Conservation (phyloP, 2,888 invertebrate species). For the Venusia cambrica region DNA sequence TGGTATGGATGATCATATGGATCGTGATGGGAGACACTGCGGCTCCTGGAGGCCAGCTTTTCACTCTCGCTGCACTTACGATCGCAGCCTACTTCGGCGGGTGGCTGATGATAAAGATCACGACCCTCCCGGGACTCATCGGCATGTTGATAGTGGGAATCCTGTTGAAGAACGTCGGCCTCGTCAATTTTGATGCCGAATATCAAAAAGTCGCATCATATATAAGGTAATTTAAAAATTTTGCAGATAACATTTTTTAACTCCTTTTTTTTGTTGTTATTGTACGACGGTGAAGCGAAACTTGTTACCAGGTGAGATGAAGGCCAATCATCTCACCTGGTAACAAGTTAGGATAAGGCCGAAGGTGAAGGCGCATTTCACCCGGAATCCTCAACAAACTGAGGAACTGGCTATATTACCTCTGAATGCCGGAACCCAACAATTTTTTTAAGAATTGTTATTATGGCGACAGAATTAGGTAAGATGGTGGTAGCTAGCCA, state of each 20-base stretch:
- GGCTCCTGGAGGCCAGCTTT: slow-evolving; percentile 91
- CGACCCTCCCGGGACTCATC: slow-evolving; percentile 91
- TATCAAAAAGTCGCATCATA: slow-evolving; percentile 85
- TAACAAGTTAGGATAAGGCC: too few species aligned
- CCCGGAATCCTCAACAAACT: too few species aligned
- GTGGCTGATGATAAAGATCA: slow-evolving; percentile 87
- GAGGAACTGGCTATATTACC: too few species aligned
- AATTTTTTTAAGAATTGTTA: too few species aligned
- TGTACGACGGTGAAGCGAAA: too few species aligned
- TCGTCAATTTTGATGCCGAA: slow-evolving; percentile 85
- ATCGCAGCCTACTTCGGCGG: slow-evolving; percentile 91
- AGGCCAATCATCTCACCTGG: too few species aligned
- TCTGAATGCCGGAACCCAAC: too few species aligned
- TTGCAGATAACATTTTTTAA: too few species aligned
- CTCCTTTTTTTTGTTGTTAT: neutral
- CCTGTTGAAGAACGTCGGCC: slow-evolving; percentile 85
- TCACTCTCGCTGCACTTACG: slow-evolving; percentile 87
- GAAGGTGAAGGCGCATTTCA: too few species aligned
- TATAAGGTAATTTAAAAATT: slow-evolving; percentile 79
- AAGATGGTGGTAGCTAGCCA: too few species aligned
- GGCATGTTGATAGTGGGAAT: slow-evolving; percentile 94
- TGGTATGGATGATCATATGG: slow-evolving; percentile 89
- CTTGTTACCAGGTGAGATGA: too few species aligned
- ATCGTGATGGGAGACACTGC: slow-evolving; percentile 88
- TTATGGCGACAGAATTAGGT: too few species aligned